phyloP scores from a whole-genome alignment of 1,140 invertebrate species.

The Nephila pilipes region DNA sequence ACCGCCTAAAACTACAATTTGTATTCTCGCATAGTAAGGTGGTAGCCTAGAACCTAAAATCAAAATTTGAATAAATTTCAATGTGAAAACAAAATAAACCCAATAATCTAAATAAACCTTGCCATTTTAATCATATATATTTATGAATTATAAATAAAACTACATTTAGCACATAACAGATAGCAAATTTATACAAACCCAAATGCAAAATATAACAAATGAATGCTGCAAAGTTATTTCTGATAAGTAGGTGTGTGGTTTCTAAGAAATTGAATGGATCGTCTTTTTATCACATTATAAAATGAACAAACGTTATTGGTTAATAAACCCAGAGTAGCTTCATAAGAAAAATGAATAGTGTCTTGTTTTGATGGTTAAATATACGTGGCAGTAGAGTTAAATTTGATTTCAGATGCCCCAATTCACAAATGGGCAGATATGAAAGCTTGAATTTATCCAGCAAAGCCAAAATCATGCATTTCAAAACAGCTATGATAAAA shows the following conservation, averaged over 20 bases:
- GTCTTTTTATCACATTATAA: neutral
- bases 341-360: neutral
- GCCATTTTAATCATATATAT: neutral
- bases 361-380: neutral
- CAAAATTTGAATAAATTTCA: constrained; percentile 1
- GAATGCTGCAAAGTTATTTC: neutral
- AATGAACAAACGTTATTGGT: neutral
- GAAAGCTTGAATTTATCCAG: neutral
- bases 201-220: constrained; percentile 1
- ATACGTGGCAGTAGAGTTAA: neutral
- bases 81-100: neutral
- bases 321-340: neutral
- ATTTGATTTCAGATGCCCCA: neutral
- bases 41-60: constrained; percentile 70
- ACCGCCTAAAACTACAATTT: constrained; percentile 99
- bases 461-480: neutral
- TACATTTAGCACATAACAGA: neutral
- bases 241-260: constrained; percentile 73
- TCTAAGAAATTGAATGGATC: constrained; percentile 31
- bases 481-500: neutral
- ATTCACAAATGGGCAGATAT: neutral
- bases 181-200: neutral
- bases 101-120: neutral
- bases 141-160: neutral
- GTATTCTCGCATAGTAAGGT: constrained; percentile 94